Evolutionary conservation across 2,797 vertebrate species (phyloP).

Genomic region (Dromococcyx pavoninus): DNA sequence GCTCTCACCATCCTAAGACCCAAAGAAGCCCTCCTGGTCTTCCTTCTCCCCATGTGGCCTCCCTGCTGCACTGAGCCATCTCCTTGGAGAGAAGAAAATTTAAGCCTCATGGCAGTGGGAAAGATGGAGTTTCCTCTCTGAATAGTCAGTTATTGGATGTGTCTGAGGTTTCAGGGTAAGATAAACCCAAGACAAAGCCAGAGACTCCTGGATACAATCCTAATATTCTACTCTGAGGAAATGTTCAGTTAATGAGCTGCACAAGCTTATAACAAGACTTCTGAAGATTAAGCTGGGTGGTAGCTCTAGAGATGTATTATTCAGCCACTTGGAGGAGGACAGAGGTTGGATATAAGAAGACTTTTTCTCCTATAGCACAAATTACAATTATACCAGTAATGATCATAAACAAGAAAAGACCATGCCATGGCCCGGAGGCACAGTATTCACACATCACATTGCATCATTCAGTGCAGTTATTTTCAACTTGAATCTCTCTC

Average conservation of each 20-base stretch:
- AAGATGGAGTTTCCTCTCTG: not conserved
- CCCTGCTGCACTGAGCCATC: not conserved
- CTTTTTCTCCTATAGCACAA: not conserved
- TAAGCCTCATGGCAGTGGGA: not conserved
- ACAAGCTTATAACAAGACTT: not conserved
- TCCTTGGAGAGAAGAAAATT: not conserved
- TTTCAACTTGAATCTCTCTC: not conserved
- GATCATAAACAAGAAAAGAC: not conserved
- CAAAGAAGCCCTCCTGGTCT: not conserved
- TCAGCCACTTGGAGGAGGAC: not conserved
- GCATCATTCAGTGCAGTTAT: not conserved
- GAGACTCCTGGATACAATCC: not conserved
- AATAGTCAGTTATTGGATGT: not conserved
- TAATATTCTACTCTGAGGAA: not conserved
- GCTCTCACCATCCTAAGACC: not conserved
- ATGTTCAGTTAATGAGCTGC: not conserved
- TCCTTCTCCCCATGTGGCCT: not conserved
- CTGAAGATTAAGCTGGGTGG: not conserved
- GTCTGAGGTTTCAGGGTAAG: not conserved
- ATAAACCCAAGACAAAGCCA: not conserved
- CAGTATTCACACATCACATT: not conserved
- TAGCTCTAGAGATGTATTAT: not conserved
- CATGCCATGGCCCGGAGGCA: not conserved
- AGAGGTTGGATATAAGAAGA: not conserved
- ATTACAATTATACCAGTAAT: not conserved